phyloP scores from a whole-genome alignment of 1,140 invertebrate genomes.

The Drosophila parabipectinata region DNA sequence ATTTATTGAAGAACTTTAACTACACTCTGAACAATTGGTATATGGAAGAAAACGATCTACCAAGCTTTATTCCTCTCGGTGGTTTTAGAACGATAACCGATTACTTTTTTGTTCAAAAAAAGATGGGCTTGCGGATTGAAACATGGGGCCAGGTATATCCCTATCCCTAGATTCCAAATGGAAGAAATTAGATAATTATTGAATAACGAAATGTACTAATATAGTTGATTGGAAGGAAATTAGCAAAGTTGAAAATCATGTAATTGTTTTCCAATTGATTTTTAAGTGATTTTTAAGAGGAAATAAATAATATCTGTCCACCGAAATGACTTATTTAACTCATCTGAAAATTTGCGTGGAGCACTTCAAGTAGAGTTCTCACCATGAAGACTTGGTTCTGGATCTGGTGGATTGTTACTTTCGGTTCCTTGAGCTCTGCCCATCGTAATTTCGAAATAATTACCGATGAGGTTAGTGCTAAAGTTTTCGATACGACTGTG shows the following conservation, averaged over 20 bases:
- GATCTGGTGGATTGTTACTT: conserved; percentile 11
- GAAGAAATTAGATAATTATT: neutral
- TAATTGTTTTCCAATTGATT: neutral
- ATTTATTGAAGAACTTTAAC: conserved; percentile 32
- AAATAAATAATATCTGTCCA: too few relatives aligned
- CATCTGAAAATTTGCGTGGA: neutral
- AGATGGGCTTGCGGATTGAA: conserved; percentile 8
- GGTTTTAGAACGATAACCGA: conserved; percentile 20
- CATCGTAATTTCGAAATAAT: conserved; percentile 37
- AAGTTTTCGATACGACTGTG: conserved; percentile 16
- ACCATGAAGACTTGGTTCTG: conserved; percentile 13
- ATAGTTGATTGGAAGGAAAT: neutral
- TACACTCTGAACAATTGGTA: conserved; percentile 45
- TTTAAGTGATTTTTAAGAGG: neutral
- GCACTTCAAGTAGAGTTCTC: neutral
- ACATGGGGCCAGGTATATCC: conserved; percentile 13
- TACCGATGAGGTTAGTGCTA: conserved; percentile 26
- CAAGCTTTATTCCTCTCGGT: conserved; percentile 44
- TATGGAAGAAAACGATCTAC: conserved; percentile 38
- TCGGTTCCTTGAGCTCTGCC: conserved; percentile 1
- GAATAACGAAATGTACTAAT: neutral
- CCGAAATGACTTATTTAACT: too few relatives aligned
- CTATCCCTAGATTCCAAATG: neutral
- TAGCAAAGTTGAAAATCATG: neutral
- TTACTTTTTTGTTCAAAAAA: conserved; percentile 18